phyloP scores from a whole-genome alignment of 2,113 vertebrate species.

The Daubentonia madagascariensis region DNA sequence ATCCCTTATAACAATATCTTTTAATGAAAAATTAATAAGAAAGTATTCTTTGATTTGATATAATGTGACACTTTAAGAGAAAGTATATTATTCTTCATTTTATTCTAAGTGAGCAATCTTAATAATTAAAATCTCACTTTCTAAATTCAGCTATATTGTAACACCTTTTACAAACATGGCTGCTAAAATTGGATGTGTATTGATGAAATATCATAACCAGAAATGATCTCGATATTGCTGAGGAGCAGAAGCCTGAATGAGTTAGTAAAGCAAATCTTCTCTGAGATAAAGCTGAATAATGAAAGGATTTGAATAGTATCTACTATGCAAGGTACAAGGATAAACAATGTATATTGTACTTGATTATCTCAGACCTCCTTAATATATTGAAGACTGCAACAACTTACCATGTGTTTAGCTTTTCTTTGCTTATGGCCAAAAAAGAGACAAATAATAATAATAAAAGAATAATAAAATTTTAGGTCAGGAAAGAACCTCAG shows the following conservation, averaged over 20 bases:
- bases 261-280: background rate
- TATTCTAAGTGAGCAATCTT: background rate
- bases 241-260: background rate
- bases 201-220: slow-evolving; percentile 9
- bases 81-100: background rate
- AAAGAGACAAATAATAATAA: background rate
- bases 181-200: background rate
- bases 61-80: background rate
- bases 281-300: background rate
- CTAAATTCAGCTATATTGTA: background rate
- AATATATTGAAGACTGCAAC: background rate
- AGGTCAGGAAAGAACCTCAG: background rate
- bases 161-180: background rate
- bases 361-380: background rate
- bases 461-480: background rate
- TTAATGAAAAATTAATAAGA: slow-evolving; percentile 2
- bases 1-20: background rate
- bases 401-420: background rate
- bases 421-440: background rate
- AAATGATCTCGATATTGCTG: background rate
- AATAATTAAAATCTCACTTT: background rate
- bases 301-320: background rate
- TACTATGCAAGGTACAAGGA: background rate
- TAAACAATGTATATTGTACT: background rate
- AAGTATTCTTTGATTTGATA: background rate